phyloP scores from a whole-genome alignment of 2,113 vertebrate species.

The Manacus vitellinus region DNA sequence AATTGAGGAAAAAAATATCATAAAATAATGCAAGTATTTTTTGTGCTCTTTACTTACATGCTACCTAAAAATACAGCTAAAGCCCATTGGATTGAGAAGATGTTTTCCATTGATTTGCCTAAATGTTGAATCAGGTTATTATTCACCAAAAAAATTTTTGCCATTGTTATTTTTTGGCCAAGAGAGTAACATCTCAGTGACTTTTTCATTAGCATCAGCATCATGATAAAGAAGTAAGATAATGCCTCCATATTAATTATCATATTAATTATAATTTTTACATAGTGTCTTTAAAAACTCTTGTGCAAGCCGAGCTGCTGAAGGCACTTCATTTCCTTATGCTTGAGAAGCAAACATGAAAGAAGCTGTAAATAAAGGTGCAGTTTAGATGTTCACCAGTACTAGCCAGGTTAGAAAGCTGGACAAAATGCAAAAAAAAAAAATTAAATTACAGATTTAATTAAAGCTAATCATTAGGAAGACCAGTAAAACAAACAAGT shows the following conservation, averaged over 20 bases:
- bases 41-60: not conserved
- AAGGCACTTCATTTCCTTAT: not conserved
- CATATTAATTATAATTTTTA: not conserved
- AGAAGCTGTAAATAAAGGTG: not conserved
- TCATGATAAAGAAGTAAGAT: not conserved
- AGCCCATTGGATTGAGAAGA: not conserved
- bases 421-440: not conserved
- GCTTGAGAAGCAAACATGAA: constrained; percentile 11
- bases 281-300: not conserved
- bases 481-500: not conserved
- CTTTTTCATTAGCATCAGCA: not conserved
- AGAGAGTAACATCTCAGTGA: not conserved
- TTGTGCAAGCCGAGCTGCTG: not conserved
- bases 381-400: not conserved
- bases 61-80: not conserved
- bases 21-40: not conserved
- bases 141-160: not conserved
- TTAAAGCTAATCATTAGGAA: not conserved
- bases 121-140: not conserved
- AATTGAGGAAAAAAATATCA: not conserved
- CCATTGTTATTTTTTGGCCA: not conserved
- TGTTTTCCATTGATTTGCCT: not conserved
- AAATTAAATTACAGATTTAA: constrained; percentile 6
- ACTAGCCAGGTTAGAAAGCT: not conserved
- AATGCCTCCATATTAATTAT: not conserved